A percentile compares a stretch with the other conserved stretches of the same genome.
Evolutionary conservation across 2,888 invertebrate genomes (phyloP).

Genomic region (Atethmia centrago): DNA sequence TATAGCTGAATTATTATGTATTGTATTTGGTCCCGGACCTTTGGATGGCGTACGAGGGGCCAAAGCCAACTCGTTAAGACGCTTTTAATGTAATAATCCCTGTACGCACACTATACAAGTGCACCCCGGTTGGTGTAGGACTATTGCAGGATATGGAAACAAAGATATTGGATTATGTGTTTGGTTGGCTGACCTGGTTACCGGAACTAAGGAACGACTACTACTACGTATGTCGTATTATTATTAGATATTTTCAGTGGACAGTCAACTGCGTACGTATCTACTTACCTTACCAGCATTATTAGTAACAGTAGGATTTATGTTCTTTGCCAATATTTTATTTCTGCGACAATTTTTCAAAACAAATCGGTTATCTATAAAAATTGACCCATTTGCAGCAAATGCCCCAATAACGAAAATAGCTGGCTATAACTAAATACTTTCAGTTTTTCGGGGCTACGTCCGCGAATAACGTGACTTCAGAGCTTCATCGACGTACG

Average conservation of each 20-base stretch:
- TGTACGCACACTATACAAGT: no score
- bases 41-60: no score
- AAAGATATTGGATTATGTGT: no score
- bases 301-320: not conserved
- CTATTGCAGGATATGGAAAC: no score
- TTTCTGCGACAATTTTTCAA: not conserved
- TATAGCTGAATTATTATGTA: not conserved
- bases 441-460: constrained; percentile 1
- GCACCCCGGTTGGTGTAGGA: no score
- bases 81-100: no score
- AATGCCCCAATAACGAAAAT: constrained; percentile 35
- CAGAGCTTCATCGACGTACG: not conserved
- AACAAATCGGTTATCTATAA: not conserved
- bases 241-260: not conserved
- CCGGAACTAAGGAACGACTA: no score
- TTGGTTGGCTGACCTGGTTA: no score
- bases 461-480: constrained; percentile 8
- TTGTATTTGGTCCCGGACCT: no score
- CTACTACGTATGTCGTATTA: not conserved
- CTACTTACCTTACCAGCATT: not conserved
- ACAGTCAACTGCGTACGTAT: not conserved
- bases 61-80: no score
- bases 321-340: constrained; percentile 3
- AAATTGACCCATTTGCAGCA: constrained; percentile 31
- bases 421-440: constrained; percentile 10